Base-by-base conservation (phyloP, 2,113 vertebrate species). In the Chloroceryle aenea region DNA sequence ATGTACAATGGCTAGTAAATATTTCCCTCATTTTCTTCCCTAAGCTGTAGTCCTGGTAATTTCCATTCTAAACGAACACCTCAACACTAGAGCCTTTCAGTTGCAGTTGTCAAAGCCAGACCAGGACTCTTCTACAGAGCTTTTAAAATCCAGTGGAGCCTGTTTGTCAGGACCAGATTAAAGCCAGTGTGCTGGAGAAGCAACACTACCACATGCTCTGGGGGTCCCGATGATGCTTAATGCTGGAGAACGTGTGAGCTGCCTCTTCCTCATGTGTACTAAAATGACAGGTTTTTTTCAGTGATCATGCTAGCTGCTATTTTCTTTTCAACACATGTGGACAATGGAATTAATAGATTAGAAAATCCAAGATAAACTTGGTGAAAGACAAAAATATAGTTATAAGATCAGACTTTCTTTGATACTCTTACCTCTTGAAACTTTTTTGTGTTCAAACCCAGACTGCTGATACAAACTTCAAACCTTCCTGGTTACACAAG, bases 211-310 rank as follows among this genome's bases (percentile, higher is more conserved):
- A 27, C 0, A 3, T 0, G 22, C 59, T 84, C 56, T 6, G 53
- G 22, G 12, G 19, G 40, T 42, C 23, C 29, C 6, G 3, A 13
- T 3, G 26, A 62, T 12, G 81, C 32, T 43, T 5, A 36, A 42
- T 0, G 0, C 56, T 42, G 30, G 36, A 62, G 79, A 74, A 72
- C 0, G 2, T 7, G 36, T 40, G n/a, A 80, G 21, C 55, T 55
- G 4, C 56, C 30, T 75, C 58, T 66, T 61, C 80, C 42, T 88
- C 72, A 8, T 0, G 11, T 6, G 15, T 23, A 21, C 17, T 23
- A 29, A 38, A 64, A 32, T 4, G 21, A n/a, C 45, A 50, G 38
- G 38, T 48, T 79, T 72, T 52, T 50, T 56, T 38, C 68, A 23
- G 15, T 7, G 47, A 82, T 40, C 52, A 29, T 16, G 29, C 63